These are phyloP conservation scores for Patiria miniata DNA, from an alignment of 35 echinoderm and acorn worm species.

Conservation along the genomic window DNA sequence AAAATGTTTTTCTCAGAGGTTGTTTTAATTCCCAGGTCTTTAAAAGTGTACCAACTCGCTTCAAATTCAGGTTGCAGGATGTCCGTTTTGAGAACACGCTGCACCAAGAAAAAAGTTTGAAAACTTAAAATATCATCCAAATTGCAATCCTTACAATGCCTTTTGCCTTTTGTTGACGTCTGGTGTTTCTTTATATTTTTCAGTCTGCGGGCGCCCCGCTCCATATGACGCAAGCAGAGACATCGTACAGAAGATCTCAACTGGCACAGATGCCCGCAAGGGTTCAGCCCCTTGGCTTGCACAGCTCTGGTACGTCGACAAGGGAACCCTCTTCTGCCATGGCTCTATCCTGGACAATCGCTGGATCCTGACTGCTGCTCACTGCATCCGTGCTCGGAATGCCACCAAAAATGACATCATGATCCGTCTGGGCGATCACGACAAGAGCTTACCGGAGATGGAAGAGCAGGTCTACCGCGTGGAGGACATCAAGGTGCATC, in stretches of 20 bases:
- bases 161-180: not conserved
- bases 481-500: conserved; percentile 64
- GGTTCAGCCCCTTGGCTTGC: conserved; percentile 90
- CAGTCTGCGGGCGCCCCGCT: conserved; percentile 69
- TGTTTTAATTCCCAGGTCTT: too few species aligned
- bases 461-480: conserved; percentile 66
- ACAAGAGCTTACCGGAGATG: conserved; percentile 66
- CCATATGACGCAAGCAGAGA: not conserved
- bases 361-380: conserved; percentile 93
- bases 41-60: too few species aligned
- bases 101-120: too few species aligned
- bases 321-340: conserved; percentile 66
- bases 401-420: conserved; percentile 30
- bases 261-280: conserved; percentile 44
- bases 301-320: conserved; percentile 71
- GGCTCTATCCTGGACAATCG: conserved; percentile 82
- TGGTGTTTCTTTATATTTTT: not conserved
- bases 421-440: conserved; percentile 78
- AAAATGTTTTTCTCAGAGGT: too few species aligned
- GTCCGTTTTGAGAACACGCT: too few species aligned
- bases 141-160: too few species aligned
- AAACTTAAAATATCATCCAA: too few species aligned
- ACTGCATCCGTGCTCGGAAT: conserved; percentile 58
- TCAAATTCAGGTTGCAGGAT: too few species aligned
- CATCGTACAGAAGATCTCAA: conserved; percentile 29